Base-by-base conservation (phyloP, 2,113 vertebrate species). In the Pituophis catenifer region DNA sequence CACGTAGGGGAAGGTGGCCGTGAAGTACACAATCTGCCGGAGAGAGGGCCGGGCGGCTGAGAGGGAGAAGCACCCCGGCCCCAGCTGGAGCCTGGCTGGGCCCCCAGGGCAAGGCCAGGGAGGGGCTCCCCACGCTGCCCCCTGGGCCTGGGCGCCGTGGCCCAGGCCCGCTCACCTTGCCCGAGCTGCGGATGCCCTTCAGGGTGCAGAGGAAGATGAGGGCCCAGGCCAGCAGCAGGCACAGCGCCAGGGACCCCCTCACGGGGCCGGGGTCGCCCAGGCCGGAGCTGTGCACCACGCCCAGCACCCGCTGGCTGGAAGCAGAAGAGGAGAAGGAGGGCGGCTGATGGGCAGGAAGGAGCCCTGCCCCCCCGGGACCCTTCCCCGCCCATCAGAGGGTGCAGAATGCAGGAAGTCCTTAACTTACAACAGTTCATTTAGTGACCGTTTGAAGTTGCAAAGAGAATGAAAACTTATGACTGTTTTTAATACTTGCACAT, bases 131-230 rank as follows among this genome's bases (percentile, higher is more conserved):
- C 55, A 2, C 0, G 0, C 1, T 2, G 10, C 17, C 33, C 99
- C 98, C 99, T 99, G 98, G 99, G 89, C 98, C 94, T 99, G 98
- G 95, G 98, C 58, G 8, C 0, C 21, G 8, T 3, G 8, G 33
- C 15, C 33, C 88, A 2, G 2, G 2, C 23, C 12, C 5, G 89
- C 98, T 98, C 95, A 98, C 99, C 98, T 99, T 99, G 96, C 99
- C 99, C 12, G 98, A 99, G 89, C 98, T 99, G 96, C 98, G 99
- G 94, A 99, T 98, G 0, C 98, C 99, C 94, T 97, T 97, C 94
- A 99, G 98, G 95, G 98, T 98, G 96, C 98, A 99, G 94, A 99
- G 98, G 96, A 99, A 99, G 90, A 99, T 96, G 0, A 99, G 98
- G 44, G 97, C 17, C 99, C 99, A 99, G 94, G 99, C 98, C 5